Base-by-base conservation (phyloP, 2,888 invertebrate genomes). In the Drosophila helvetica region DNA sequence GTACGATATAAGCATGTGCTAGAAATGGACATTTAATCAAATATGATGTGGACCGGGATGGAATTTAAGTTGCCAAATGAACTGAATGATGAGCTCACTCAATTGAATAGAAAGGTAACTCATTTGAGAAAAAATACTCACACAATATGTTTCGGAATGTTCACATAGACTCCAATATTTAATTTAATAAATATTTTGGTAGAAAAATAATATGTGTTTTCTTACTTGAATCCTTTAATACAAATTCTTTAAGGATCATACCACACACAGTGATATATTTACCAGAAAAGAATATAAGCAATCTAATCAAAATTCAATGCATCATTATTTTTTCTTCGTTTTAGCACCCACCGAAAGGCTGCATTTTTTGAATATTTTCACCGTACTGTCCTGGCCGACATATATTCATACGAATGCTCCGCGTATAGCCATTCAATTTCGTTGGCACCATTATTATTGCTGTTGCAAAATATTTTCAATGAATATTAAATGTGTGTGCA, bases 401-500 rank as follows among this genome's bases (percentile, higher is more conserved):
- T 48, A 57, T 46, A 12, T n/a, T n/a, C n/a, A n/a, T 19, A 18
- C 46, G 17, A 8, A 19, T 19, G 42, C 51, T 48, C 15, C 59
- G 30, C 61, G 47, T 47, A 52, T 64, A 64, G 38, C 59, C 62
- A 58, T 75, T 81, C 67, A 73, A 77, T 81, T 60, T 62, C 55
- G 48, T 30, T 62, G 18, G 55, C 58, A 38, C 52, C 79, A 61
- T 77, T 81, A 77, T 84, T 84, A 79, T 85, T 77, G 63, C 74
- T 77, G 79, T 53, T 68, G 45, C 75, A 74, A 74, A 77, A 74
- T 77, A 65, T 74, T 71, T 83, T 52, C 86, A 83, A 81, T 81
- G 84, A 86, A 81, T 81, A 83, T 86, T 78, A 81, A 81, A 81
- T 81, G 78, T 67, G 83, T 33, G 65, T 38, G 65, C 64, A 72